Base-by-base conservation (phyloP, 1,140 invertebrate species). In the Bradysia coprophila region DNA sequence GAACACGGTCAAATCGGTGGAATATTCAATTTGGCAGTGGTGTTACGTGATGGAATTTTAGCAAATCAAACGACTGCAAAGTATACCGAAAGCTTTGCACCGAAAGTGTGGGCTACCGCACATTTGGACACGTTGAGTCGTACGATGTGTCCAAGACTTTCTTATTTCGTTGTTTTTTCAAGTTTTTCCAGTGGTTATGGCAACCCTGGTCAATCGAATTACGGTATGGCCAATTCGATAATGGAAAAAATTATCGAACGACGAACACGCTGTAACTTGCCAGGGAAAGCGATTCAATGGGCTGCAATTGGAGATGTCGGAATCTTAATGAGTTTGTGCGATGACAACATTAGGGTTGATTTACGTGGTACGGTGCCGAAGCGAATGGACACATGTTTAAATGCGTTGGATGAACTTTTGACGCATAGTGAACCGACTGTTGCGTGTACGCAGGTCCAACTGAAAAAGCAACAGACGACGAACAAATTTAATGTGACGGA, bases 171-270 rank as follows among this genome's bases (percentile, higher is more conserved):
- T 4, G 73, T 85, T 15, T 93, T 92, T 61, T 92, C 88, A 2
- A 89, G 83, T 38, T 81, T 92, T 4, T 79, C 78, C 21, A 89
- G 85, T 59, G 88, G 87, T 6, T 69, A 83, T 38, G 89, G 89
- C 44, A 92, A 92, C 59, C 73, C 76, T 34, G 88, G 88, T 3
- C 88, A 92, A 61, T 75, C 80, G 0, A 93, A 91, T 60, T 93
- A 94, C 57, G 89, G 76, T 24, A 71, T 76, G 62, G 69, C 75
- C 6, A 81, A 81, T 57, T 78, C 76, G 1, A 62, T 77, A 13
- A 80, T 81, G 77, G 78, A 81, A 57, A 66, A 74, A 43, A 72
- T 81, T 40, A 76, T 77, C 48, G 76, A 80, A 51, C 48, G 59
- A 47, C 62, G 77, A 6, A 21, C 57, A 61, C 45, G 54, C 54